Evolutionary conservation across 2,113 vertebrate species (phyloP).

Genomic region (Lepisosteus osseus): DNA sequence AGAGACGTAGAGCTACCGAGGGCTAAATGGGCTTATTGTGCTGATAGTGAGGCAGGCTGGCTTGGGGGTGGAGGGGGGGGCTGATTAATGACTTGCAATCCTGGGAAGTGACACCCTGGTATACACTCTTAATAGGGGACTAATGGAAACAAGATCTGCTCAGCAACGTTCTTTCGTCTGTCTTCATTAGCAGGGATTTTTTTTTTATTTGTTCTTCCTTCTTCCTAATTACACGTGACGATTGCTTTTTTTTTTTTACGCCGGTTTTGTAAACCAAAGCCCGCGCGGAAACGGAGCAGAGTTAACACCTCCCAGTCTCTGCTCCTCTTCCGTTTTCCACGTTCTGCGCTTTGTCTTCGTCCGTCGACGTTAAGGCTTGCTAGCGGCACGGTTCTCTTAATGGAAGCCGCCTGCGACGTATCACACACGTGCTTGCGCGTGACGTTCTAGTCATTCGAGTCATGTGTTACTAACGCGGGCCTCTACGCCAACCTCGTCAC

Average conservation of each 20-base stretch:
- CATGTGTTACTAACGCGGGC: too few relatives aligned
- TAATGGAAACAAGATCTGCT: constrained; percentile 52
- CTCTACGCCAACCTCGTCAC: too few relatives aligned
- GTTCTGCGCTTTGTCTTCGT: too few relatives aligned
- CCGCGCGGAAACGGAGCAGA: too few relatives aligned
- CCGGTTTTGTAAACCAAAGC: too few relatives aligned
- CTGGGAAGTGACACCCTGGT: constrained; percentile 68
- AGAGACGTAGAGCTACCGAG: constrained; percentile 43
- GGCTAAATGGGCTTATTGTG: constrained; percentile 62
- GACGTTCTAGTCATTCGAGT: too few relatives aligned
- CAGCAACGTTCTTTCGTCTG: constrained; percentile 28
- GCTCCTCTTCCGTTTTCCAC: not conserved
- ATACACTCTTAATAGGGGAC: constrained; percentile 42
- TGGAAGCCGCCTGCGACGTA: too few relatives aligned
- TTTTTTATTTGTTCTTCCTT: not conserved
- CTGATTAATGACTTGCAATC: constrained; percentile 64
- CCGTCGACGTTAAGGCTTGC: too few relatives aligned
- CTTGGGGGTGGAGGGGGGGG: constrained; percentile 19
- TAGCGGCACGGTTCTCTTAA: too few relatives aligned
- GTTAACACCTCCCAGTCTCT: not conserved
- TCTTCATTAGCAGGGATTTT: constrained; percentile 28
- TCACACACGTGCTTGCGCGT: too few relatives aligned
- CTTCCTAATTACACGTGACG: not conserved
- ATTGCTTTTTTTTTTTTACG: not conserved
- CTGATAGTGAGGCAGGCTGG: constrained; percentile 43